Evolutionary conservation across 2,888 invertebrate genomes (phyloP).

Genomic region (Drosophila austrosaltans): DNA sequence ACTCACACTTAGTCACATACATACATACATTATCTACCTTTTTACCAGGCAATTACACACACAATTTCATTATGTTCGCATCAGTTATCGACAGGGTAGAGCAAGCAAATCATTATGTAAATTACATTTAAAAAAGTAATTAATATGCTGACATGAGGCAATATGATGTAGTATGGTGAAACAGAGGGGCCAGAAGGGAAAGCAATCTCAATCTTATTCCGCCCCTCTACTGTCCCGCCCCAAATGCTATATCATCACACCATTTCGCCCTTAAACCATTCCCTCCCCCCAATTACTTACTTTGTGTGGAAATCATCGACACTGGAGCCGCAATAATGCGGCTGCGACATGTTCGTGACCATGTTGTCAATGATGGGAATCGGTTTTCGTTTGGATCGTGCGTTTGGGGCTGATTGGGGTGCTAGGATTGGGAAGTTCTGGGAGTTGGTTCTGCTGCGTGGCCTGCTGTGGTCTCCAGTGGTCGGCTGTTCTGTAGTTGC

Average conservation of each 20-base stretch:
- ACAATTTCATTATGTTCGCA: conserved; percentile 58
- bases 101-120: conserved; percentile 66
- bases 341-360: conserved; percentile 81
- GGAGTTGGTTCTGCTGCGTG: conserved; percentile 14
- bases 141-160: conserved; percentile 57
- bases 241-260: neutral
- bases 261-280: neutral
- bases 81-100: conserved; percentile 37
- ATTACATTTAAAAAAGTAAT: conserved; percentile 68
- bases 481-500: conserved; percentile 14
- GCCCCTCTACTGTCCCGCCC: neutral
- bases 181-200: neutral
- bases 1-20: neutral
- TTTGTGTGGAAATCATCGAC: conserved; percentile 83
- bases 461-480: conserved; percentile 7
- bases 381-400: conserved; percentile 7
- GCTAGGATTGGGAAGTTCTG: conserved; percentile 4
- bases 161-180: neutral
- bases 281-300: conserved; percentile 66
- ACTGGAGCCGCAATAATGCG: conserved; percentile 82
- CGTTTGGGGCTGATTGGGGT: neutral
- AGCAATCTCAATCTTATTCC: neutral
- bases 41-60: conserved; percentile 57
- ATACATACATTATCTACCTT: conserved; percentile 21
- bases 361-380: conserved; percentile 60